These are phyloP conservation scores for Monoplex corrugatus DNA, from an alignment of 2,888 invertebrate species.

Conservation along the genomic window DNA sequence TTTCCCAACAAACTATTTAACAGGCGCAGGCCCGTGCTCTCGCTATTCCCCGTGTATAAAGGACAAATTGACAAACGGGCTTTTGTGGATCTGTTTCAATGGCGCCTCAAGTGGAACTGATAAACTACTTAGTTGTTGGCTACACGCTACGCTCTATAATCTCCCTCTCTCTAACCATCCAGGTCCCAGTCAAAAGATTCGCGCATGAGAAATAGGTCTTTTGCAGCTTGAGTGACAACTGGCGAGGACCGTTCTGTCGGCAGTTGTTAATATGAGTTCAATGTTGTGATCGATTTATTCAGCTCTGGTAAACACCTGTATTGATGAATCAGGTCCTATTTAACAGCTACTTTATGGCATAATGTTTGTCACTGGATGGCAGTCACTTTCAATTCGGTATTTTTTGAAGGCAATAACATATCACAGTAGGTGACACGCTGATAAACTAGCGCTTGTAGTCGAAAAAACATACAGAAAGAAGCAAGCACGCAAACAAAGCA, in stretches of 20 bases:
- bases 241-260: neutral
- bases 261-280: neutral
- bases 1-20: slow-evolving; percentile 16
- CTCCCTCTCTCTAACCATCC: neutral
- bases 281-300: neutral
- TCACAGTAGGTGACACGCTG: too few relatives aligned
- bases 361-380: too few relatives aligned
- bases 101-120: slow-evolving; percentile 20
- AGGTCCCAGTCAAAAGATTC: too few relatives aligned
- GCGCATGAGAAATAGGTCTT: neutral
- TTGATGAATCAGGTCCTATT: too few relatives aligned
- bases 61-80: slow-evolving; percentile 21
- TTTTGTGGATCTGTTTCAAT: slow-evolving; percentile 8
- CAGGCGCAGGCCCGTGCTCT: neutral
- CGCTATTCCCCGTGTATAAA: neutral
- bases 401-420: too few relatives aligned
- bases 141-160: neutral
- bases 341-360: too few relatives aligned
- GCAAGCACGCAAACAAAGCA: too few relatives aligned
- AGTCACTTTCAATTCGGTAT: too few relatives aligned
- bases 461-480: too few relatives aligned
- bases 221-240: neutral
- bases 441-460: too few relatives aligned
- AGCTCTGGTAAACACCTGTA: too few relatives aligned
- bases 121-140: slow-evolving; percentile 23